Conservation (phyloP, 2,113 vertebrate species). For the Myotis lucifugus region DNA sequence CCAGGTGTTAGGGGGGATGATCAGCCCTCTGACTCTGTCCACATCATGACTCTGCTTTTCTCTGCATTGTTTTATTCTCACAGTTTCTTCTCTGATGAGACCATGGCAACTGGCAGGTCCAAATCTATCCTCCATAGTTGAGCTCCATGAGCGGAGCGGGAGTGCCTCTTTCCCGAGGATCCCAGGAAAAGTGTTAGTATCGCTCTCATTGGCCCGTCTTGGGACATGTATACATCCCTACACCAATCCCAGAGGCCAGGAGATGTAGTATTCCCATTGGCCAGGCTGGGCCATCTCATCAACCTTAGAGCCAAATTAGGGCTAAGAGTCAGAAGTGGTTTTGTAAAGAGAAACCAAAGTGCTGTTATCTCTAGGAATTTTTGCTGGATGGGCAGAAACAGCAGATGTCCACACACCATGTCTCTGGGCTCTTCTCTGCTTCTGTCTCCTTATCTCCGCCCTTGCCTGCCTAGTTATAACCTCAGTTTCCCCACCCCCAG, state of each 20-base stretch:
- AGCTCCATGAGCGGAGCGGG: no score
- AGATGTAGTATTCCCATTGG: neutral
- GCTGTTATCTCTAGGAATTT: neutral
- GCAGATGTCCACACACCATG: fast-evolving
- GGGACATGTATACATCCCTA: neutral
- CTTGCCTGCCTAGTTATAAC: neutral
- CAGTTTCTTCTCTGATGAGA: neutral
- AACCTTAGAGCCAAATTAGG: neutral
- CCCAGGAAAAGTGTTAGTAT: neutral
- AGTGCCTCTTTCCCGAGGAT: neutral
- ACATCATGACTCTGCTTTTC: neutral
- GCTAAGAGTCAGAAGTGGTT: neutral
- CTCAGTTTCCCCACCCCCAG: neutral
- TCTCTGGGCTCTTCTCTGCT: neutral
- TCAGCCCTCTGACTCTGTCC: neutral
- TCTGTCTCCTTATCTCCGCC: neutral
- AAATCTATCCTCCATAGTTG: neutral
- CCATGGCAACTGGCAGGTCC: neutral
- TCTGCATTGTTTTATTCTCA: neutral
- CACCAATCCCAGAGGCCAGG: neutral
- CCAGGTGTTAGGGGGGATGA: neutral
- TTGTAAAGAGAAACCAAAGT: neutral
- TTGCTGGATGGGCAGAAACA: neutral
- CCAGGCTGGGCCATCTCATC: neutral
- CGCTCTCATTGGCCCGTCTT: neutral